phyloP scores from a whole-genome alignment of 1,140 invertebrate species.

The Leptinotarsa undecemlineata region DNA sequence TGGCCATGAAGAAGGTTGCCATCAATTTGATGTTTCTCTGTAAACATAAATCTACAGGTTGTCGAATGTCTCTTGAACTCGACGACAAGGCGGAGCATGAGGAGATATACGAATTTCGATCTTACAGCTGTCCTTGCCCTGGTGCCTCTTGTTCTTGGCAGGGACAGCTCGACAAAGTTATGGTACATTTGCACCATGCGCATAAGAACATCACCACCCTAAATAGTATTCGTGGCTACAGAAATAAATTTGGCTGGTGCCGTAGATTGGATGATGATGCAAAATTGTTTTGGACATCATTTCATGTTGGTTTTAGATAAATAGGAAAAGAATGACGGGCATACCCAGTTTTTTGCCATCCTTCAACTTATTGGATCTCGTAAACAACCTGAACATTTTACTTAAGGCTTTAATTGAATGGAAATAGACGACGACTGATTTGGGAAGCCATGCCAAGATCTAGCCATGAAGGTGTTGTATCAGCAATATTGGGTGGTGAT shows the following conservation, averaged over 20 bases:
- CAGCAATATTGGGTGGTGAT: constrained; percentile 97
- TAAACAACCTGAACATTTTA: constrained; percentile 99
- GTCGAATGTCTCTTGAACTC: constrained; percentile 88
- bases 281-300: constrained; percentile 97
- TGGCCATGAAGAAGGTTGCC: constrained; percentile 99
- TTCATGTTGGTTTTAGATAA: constrained; percentile 99
- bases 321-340: constrained; percentile 96
- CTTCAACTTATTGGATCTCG: constrained; percentile 98
- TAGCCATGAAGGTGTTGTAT: constrained; percentile 97
- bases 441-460: constrained; percentile 99
- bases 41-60: constrained; percentile 97
- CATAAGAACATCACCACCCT: constrained; percentile 99
- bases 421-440: constrained; percentile 87
- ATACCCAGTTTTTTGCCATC: constrained; percentile 99
- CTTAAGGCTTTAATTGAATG: constrained; percentile 97
- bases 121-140: too few relatives aligned
- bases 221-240: constrained; percentile 97
- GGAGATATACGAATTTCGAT: constrained; percentile 95
- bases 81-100: constrained; percentile 98
- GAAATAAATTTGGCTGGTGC: constrained; percentile 99
- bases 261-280: constrained; percentile 99
- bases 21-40: constrained; percentile 98
- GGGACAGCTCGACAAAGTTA: constrained; percentile 63
- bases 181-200: constrained; percentile 95
- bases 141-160: too few relatives aligned